phyloP scores from a whole-genome alignment of 1,140 invertebrate species.

The Lanistes nyassanus region DNA sequence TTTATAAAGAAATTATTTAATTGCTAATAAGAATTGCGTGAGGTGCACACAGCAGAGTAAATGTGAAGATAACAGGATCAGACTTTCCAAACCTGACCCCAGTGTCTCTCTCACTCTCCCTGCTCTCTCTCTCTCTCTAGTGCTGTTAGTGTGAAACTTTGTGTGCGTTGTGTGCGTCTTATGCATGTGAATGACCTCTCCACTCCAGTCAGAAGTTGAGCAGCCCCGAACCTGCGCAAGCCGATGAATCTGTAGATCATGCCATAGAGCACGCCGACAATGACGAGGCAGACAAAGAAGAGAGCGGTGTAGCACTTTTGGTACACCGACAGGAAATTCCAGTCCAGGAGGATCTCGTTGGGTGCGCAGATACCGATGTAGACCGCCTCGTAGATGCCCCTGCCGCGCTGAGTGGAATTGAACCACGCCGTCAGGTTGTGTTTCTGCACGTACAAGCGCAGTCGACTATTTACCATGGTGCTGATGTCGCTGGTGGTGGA shows the following conservation, averaged over 20 bases:
- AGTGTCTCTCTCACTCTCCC: too few species aligned
- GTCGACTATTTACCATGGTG: conserved; percentile 7
- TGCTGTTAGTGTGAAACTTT: too few species aligned
- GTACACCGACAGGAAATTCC: conserved; percentile 34
- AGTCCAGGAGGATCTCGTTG: conserved; percentile 27
- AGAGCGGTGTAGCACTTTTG: conserved; percentile 46
- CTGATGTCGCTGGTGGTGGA: conserved; percentile 10
- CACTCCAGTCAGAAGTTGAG: too few species aligned
- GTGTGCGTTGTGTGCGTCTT: too few species aligned
- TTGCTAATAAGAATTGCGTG: too few species aligned
- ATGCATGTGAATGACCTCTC: too few species aligned
- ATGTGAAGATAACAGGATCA: too few species aligned
- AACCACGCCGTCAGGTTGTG: not conserved
- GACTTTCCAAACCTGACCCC: too few species aligned
- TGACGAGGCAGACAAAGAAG: conserved; percentile 47
- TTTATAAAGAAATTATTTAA: too few species aligned
- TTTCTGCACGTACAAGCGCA: not conserved
- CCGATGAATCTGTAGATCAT: conserved; percentile 43
- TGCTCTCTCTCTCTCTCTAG: too few species aligned
- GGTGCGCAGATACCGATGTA: conserved; percentile 35
- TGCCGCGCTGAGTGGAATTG: not conserved
- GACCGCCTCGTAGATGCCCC: not conserved
- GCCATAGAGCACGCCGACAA: conserved; percentile 49
- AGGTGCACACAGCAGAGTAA: too few species aligned
- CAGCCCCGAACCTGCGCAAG: conserved; percentile 27